Conservation (phyloP, 1,140 invertebrate species). For the Drepana arcuata region DNA sequence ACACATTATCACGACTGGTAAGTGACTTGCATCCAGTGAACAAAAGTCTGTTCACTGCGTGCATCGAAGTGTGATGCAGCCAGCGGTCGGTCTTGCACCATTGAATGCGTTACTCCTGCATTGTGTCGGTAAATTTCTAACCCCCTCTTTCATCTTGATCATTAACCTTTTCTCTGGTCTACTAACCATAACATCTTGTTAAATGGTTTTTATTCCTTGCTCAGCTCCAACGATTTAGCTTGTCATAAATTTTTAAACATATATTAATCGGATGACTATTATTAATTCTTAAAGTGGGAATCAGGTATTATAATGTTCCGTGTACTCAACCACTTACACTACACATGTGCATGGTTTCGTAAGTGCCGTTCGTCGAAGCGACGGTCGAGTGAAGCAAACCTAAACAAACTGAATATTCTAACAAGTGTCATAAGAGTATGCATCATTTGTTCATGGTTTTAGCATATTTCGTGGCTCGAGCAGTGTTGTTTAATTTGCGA, state of each 20-base stretch:
- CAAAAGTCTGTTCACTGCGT: too few species aligned
- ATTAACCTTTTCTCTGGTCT: constrained; percentile 6
- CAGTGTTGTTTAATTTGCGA: constrained; percentile 16
- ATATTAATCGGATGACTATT: too few species aligned
- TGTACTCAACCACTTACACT: too few species aligned
- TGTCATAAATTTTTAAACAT: too few species aligned
- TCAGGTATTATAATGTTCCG: too few species aligned
- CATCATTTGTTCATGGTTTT: constrained; percentile 12
- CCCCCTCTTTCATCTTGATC: constrained; percentile 9
- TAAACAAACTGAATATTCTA: constrained; percentile 9
- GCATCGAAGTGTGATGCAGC: constrained; percentile 24
- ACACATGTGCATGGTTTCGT: constrained; percentile 10
- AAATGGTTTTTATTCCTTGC: constrained; percentile 4
- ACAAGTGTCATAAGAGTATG: constrained; percentile 13
- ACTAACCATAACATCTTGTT: constrained; percentile 2
- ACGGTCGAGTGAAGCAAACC: constrained; percentile 9
- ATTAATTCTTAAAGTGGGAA: too few species aligned
- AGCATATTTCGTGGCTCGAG: constrained; percentile 10
- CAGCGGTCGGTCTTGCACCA: constrained; percentile 28
- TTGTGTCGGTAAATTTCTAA: constrained; percentile 12
- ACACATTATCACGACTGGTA: too few species aligned
- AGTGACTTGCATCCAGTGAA: too few species aligned
- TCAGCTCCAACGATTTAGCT: too few species aligned
- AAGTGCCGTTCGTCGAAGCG: constrained; percentile 8
- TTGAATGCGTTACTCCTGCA: constrained; percentile 20